Conservation (phyloP, 2,113 vertebrate species). For the Indicator maculatus region DNA sequence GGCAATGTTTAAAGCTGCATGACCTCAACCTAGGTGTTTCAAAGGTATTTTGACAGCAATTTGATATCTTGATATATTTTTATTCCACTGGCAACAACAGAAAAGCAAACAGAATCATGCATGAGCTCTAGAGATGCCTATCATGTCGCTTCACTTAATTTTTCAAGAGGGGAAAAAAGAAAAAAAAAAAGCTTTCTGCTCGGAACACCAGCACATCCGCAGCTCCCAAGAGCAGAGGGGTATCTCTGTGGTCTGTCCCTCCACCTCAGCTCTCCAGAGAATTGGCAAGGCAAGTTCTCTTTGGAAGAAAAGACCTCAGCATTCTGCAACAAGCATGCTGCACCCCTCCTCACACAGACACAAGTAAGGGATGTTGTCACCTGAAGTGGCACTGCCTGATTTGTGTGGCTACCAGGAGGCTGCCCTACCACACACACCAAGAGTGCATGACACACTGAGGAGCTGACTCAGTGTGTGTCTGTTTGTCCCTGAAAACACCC, state of each 20-base stretch:
- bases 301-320: not conserved
- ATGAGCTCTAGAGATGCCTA: constrained; percentile 53
- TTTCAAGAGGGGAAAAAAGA: not conserved
- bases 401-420: not conserved
- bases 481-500: constrained; percentile 26
- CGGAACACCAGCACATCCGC: not conserved
- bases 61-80: constrained; percentile 56
- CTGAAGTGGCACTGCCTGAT: not conserved
- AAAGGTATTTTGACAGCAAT: constrained; percentile 57
- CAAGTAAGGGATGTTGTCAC: not conserved
- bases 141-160: constrained; percentile 4
- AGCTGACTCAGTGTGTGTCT: not conserved
- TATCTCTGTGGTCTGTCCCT: constrained; percentile 7
- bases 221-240: constrained; percentile 1
- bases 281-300: not conserved
- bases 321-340: fast-evolving
- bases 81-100: constrained; percentile 54
- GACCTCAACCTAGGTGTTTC: constrained; percentile 57
- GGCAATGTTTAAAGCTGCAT: constrained; percentile 1
- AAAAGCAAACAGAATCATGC: constrained; percentile 61
- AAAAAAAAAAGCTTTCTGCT: not conserved
- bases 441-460: not conserved
- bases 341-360: not conserved
- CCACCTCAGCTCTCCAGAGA: not conserved
- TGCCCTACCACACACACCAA: not conserved